phyloP scores from a whole-genome alignment of 1,140 invertebrate genomes.

The Fopius arisanus region DNA sequence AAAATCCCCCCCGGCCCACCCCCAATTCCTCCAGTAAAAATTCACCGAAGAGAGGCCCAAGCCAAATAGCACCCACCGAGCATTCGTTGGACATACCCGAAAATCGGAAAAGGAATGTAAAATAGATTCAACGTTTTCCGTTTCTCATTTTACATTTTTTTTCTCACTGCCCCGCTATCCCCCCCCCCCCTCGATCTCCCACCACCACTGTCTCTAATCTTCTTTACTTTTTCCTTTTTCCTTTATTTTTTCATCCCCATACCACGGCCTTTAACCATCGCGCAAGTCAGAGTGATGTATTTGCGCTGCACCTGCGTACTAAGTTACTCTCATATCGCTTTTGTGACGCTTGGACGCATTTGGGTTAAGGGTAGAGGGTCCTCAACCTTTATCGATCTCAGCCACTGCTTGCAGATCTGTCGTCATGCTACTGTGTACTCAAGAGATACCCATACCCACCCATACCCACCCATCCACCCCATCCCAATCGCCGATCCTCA shows the following conservation, averaged over 20 bases:
- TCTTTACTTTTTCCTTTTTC: not conserved
- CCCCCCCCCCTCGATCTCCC: not conserved
- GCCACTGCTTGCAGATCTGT: not conserved
- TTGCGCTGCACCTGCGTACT: slow-evolving; percentile 32
- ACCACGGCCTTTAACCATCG: not conserved
- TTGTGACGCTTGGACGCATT: slow-evolving; percentile 36
- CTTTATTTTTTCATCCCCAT: not conserved
- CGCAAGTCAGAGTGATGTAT: slow-evolving; percentile 16
- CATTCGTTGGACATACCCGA: not conserved
- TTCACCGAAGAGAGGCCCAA: not conserved
- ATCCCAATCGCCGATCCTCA: too few species aligned
- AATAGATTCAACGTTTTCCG: not conserved
- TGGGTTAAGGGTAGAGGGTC: slow-evolving; percentile 39
- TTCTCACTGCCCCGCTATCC: too few species aligned
- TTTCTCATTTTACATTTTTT: not conserved
- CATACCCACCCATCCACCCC: too few species aligned
- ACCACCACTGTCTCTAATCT: not conserved
- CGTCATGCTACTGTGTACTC: not conserved
- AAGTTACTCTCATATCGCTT: slow-evolving; percentile 28
- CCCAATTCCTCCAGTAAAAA: not conserved
- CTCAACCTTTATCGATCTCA: slow-evolving; percentile 36
- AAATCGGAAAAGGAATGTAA: not conserved
- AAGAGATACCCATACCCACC: not conserved
- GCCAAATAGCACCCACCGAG: not conserved
- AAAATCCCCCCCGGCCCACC: too few species aligned